A percentile compares a stretch with the other conserved stretches of the same genome.
phyloP scores from a whole-genome alignment of 2,797 vertebrate species.

The Momotus momota region DNA sequence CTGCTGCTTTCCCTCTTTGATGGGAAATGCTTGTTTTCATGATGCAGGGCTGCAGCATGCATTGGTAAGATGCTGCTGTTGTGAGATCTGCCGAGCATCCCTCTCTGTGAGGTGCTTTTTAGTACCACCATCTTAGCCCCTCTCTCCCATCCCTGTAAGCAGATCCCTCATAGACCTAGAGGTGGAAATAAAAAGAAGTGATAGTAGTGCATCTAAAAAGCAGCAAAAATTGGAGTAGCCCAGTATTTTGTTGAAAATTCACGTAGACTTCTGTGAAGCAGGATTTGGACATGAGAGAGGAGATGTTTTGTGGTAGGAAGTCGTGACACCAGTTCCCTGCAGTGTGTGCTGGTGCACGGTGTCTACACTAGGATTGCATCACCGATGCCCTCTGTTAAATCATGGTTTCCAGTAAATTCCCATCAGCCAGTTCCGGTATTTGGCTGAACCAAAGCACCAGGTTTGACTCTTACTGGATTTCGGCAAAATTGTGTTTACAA shows the following conservation, averaged over 20 bases:
- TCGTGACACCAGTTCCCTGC: not conserved
- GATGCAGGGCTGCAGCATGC: accelerated
- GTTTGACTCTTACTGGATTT: not conserved
- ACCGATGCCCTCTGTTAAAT: slow-evolving; percentile 8
- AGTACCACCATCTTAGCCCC: not conserved
- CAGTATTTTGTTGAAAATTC: not conserved
- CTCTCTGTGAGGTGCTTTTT: not conserved
- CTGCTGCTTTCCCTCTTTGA: not conserved
- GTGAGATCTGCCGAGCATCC: not conserved
- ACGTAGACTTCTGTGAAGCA: accelerated
- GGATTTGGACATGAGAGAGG: not conserved
- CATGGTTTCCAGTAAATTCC: not conserved
- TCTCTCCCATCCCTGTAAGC: not conserved
- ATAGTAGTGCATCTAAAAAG: not conserved
- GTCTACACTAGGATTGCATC: not conserved
- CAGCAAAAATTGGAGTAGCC: not conserved
- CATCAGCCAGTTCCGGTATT: not conserved
- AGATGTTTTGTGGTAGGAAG: not conserved
- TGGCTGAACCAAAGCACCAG: not conserved
- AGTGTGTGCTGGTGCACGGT: not conserved
- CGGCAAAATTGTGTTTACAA: not conserved
- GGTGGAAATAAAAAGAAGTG: not conserved
- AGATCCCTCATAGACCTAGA: not conserved
- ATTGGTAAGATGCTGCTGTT: accelerated
- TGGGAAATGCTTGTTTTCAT: not conserved